Base-by-base conservation (phyloP, 2,888 invertebrate genomes). In the Escarpia spicata region DNA sequence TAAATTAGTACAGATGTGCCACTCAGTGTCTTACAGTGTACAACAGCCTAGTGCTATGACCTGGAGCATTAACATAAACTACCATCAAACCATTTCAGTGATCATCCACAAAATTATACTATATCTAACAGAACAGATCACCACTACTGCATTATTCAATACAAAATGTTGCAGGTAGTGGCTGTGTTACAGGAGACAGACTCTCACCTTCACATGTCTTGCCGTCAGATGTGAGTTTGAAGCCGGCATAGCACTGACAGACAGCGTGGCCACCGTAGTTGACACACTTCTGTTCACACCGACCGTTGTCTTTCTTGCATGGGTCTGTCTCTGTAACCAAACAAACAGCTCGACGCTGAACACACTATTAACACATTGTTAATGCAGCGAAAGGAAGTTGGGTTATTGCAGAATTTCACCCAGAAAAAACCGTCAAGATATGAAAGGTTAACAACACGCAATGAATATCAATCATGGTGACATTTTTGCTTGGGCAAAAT, bases 221-320 rank as follows among this genome's bases (percentile, higher is more conserved):
- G 26, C 93, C 92, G 91, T 95, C 95, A 15, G 92, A 43, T 92
- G 92, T 60, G 8, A 96, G 95, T 92, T 95, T 94, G 93, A 93
- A 94, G 0, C 94, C 94, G 26, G 90, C 89, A 44, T 93, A 94
- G 92, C 93, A 94, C 93, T 93, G 93, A 95, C 96, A 96, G 43
- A 95, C 94, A 0, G 95, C 94, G 43, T 95, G 93, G 12, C 96
- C 95, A 0, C 93, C 93, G 31, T 95, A 95, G 92, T 94, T 95
- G 43, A 92, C 92, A 92, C 94, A 94, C 31, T 44, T 45, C 60
- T 93, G 93, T n/a, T 93, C 92, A 45, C 94, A 94, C 8, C 94
- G 93, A 4, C 93, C 94, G 43, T 93, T 93, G 37, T 93, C 45
- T 15, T 92, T 60, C 45, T 75, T 43, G 92, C 94, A 94, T n/a